Evolutionary conservation across 2,797 vertebrate species (phyloP).

Genomic region (Gambusia yucatana): DNA sequence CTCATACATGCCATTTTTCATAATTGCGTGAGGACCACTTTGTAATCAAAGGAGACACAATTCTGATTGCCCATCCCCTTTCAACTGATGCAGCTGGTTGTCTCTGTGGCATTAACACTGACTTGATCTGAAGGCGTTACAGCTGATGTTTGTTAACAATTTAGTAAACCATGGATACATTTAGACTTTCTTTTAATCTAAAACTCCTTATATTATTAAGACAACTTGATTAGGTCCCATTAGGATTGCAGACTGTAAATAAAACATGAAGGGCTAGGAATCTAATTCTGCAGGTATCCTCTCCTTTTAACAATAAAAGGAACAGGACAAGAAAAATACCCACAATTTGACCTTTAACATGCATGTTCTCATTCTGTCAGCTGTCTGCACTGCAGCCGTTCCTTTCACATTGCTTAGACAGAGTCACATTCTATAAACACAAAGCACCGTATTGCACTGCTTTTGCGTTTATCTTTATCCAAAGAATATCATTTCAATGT

Average conservation of each 20-base stretch:
- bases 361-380: slow-evolving; percentile 52
- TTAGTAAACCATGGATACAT: slow-evolving; percentile 38
- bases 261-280: neutral
- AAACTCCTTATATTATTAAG: slow-evolving; percentile 22
- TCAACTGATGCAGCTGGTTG: slow-evolving; percentile 15
- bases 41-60: slow-evolving; percentile 40
- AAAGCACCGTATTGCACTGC: neutral
- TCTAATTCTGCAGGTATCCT: slow-evolving; percentile 11
- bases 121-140: slow-evolving; percentile 35
- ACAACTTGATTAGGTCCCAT: slow-evolving; percentile 3
- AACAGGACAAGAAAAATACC: slow-evolving; percentile 2
- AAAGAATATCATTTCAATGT: neutral
- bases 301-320: slow-evolving; percentile 12
- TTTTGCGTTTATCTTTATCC: neutral
- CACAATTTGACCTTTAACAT: slow-evolving; percentile 54
- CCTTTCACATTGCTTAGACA: slow-evolving; percentile 13
- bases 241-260: neutral
- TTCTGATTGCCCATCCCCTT: slow-evolving; percentile 25
- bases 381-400: slow-evolving; percentile 12
- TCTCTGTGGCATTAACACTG: slow-evolving; percentile 27
- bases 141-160: slow-evolving; percentile 26
- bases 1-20: slow-evolving; percentile 25
- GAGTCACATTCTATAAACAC: slow-evolving; percentile 16
- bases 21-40: slow-evolving; percentile 28
- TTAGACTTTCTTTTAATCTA: neutral